Evolutionary conservation across 2,797 vertebrate species (phyloP), one percentile per base, ranked within the genome.

Genomic region (Eidolon dupreanum): DNA sequence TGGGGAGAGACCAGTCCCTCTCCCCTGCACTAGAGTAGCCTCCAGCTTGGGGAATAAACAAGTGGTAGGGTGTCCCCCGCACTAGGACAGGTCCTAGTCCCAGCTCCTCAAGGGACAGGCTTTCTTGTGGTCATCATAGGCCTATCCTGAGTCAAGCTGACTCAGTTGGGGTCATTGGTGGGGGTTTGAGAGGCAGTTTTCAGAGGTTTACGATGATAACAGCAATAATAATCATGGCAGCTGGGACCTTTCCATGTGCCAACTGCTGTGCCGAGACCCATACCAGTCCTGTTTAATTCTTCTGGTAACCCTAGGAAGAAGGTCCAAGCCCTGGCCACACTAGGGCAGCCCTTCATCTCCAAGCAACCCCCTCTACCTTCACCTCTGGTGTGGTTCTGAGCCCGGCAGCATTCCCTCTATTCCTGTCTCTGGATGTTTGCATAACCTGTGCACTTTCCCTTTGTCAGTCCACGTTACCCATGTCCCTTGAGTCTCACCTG

Each of bases 271-370:
- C 11, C 0, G 9, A 59, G 71, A 24, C 46, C 33, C n/a, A 9
- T 28, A 4, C 43, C 0, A 0, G 26, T 28, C 19, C 19, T 28
- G 4, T 43, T 17, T 11, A 36, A 70, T 41, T 17, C 51, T 92
- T 3, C 81, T 73, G 75, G 73, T 9, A 43, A 36, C 59, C 46
- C n/a, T 16, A 24, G 24, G 71, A 63, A 33, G n/a, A 17, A 11
- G 26, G 24, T 38, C 31, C 0, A 0, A 24, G 22, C 15, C 2
- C 28, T 74, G 41, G n/a, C 22, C 16, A 17, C 1, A 1, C 24
- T 20, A 31, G 49, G 55, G 43, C 73, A 82, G 59, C 53, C 6
- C 8, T 79, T 73, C 8, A 28, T 26, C 33, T 13, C 82, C 12
- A 3, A 13, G 61, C 19, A 33, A 15, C 19, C 38, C 66, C 19